phyloP scores from a whole-genome alignment of 1,140 invertebrate genomes.

The Dolichoris vasculosae region DNA sequence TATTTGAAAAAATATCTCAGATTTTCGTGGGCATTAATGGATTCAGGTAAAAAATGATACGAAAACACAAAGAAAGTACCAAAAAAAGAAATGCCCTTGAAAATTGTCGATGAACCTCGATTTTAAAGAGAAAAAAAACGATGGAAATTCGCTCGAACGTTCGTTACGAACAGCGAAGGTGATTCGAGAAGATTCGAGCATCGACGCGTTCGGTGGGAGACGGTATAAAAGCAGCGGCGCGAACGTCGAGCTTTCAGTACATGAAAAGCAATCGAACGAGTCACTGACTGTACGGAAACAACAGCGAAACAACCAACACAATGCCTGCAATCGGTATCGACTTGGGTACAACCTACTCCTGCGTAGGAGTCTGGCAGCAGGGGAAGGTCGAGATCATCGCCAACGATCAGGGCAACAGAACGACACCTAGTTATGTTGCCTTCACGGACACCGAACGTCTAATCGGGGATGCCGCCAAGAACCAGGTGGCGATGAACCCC shows the following conservation, averaged over 20 bases:
- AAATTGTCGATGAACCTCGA: no score
- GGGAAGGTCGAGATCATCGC: slow-evolving; percentile 95
- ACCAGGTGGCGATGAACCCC: slow-evolving; percentile 88
- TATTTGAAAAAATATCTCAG: neutral
- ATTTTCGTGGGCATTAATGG: no score
- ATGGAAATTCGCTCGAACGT: no score
- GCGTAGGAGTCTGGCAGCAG: slow-evolving; percentile 87
- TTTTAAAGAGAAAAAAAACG: no score
- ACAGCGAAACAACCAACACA: slow-evolving; percentile 53
- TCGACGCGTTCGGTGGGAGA: slow-evolving; percentile 14
- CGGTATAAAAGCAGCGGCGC: slow-evolving; percentile 41
- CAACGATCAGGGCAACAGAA: slow-evolving; percentile 95
- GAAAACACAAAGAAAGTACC: no score
- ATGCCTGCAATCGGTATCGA: slow-evolving; percentile 85
- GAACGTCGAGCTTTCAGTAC: slow-evolving; percentile 51
- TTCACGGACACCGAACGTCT: slow-evolving; percentile 88
- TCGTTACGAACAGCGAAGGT: neutral
- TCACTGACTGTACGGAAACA: slow-evolving; percentile 53
- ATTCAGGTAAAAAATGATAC: no score
- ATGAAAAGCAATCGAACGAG: slow-evolving; percentile 57
- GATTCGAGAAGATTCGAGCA: slow-evolving; percentile 49
- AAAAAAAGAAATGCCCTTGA: no score
- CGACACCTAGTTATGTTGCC: slow-evolving; percentile 93
- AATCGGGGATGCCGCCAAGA: slow-evolving; percentile 85
- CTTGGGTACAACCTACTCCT: slow-evolving; percentile 87